Evolutionary conservation across 1,140 invertebrate species (phyloP).

Genomic region (Lordiphosa clarofinis): DNA sequence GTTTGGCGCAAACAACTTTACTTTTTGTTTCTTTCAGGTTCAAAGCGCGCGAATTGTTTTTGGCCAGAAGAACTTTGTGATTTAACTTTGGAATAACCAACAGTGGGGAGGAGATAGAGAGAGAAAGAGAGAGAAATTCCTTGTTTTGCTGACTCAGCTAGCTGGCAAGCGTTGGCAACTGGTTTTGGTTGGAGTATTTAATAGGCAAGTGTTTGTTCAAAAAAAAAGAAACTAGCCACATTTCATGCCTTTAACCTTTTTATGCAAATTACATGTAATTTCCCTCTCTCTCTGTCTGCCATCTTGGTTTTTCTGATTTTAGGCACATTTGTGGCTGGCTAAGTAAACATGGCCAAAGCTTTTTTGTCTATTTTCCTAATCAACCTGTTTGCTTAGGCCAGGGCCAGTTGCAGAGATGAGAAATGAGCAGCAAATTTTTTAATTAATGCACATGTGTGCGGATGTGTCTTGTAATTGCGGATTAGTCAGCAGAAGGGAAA

Average conservation of each 20-base stretch:
- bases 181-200: too few species aligned
- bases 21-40: slow-evolving; percentile 74
- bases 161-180: not conserved
- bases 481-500: not conserved
- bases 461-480: not conserved
- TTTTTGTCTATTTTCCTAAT: slow-evolving; percentile 49
- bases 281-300: not conserved
- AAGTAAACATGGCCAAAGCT: slow-evolving; percentile 47
- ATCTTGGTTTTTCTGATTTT: slow-evolving; percentile 7
- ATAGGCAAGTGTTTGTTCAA: too few species aligned
- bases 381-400: slow-evolving; percentile 66
- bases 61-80: slow-evolving; percentile 64
- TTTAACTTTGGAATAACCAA: slow-evolving; percentile 73
- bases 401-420: slow-evolving; percentile 6
- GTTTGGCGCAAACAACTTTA: slow-evolving; percentile 52
- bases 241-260: slow-evolving; percentile 66
- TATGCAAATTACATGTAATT: slow-evolving; percentile 64
- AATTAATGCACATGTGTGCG: slow-evolving; percentile 44
- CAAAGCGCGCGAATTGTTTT: slow-evolving; percentile 77
- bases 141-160: slow-evolving; percentile 34
- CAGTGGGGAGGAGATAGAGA: slow-evolving; percentile 9
- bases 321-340: slow-evolving; percentile 59
- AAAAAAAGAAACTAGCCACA: slow-evolving; percentile 64
- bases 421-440: slow-evolving; percentile 45
- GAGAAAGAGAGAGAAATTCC: slow-evolving; percentile 1